A percentile compares a stretch with the other conserved stretches of the same genome.
phyloP scores from a whole-genome alignment of 2,797 vertebrate species.

The Meda fulgida region DNA sequence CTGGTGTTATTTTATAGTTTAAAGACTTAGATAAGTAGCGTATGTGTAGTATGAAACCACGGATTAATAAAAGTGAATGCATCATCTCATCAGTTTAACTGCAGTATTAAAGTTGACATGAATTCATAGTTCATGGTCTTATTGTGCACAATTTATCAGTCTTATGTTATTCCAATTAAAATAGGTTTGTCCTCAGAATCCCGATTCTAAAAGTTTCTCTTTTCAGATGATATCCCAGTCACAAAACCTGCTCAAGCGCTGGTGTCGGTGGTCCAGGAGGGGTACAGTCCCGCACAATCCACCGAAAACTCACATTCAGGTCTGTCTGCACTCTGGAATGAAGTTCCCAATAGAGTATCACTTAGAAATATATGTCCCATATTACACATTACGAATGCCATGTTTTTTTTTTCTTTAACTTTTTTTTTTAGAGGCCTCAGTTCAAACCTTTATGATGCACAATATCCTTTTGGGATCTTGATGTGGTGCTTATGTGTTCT shows the following conservation, averaged over 20 bases:
- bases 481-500: neutral
- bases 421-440: neutral
- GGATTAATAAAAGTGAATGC: too few relatives aligned
- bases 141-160: neutral
- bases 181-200: too few relatives aligned
- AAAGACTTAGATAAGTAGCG: too few relatives aligned
- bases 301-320: neutral
- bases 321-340: neutral
- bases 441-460: neutral
- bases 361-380: neutral
- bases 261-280: neutral
- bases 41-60: neutral
- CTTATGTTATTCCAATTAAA: neutral
- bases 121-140: neutral
- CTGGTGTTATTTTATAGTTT: too few relatives aligned
- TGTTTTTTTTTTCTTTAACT: neutral
- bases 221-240: conserved; percentile 8
- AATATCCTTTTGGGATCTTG: neutral
- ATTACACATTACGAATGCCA: neutral
- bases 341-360: neutral
- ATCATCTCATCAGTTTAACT: neutral
- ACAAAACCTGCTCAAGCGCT: neutral
- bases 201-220: neutral
- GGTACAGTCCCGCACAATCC: neutral
- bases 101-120: neutral